Evolutionary conservation across 2,888 invertebrate genomes (phyloP), one percentile per base, ranked within the genome.

Genomic region (Imbricaverruca yamaguchii): DNA sequence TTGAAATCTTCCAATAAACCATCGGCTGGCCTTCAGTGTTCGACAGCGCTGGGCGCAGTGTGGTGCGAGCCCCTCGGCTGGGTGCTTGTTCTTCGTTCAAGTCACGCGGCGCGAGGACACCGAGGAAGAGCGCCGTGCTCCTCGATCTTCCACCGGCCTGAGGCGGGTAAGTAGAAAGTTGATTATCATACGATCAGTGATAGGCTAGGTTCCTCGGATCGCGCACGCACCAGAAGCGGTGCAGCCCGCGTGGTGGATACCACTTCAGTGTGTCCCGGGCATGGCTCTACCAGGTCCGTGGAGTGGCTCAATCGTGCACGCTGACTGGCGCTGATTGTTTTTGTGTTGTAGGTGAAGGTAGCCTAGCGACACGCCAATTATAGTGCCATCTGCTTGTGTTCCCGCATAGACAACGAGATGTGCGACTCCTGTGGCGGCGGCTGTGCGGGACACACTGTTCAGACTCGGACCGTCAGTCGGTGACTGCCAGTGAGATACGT

Each of bases 171-270:
- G 74, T 74, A 74, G 74, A 74, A 74, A 74, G 74, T 74, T 74
- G 74, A 74, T 74, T 74, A 74, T 74, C 74, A 74, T 74, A 74
- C 74, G 53, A 74, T 74, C 74, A 11, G 74, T 55, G 74, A 55
- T 55, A 53, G 74, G 53, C 53, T 21, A 10, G 11, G 74, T 55
- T 74, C 15, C 21, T 59, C 74, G 10, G 25, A 1, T 18, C 39
- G 15, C 69, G 69, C 69, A 69, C 69, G 69, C 69, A 69, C 69
- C 2, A 23, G 23, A 23, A 11, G 69, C 39, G 15, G 69, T n/a
- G 55, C 1, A 21, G 53, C 55, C 13, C 21, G 53, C 18, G 21
- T 53, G 4, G 12, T 11, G 74, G 21, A 21, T 21, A 4, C 74
- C 9, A 23, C 65, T 8, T n/a, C 65, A 65, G 65, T 23, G n/a